phyloP scores from a whole-genome alignment of 2,888 invertebrate genomes.

The Drosophila peninsularis region DNA sequence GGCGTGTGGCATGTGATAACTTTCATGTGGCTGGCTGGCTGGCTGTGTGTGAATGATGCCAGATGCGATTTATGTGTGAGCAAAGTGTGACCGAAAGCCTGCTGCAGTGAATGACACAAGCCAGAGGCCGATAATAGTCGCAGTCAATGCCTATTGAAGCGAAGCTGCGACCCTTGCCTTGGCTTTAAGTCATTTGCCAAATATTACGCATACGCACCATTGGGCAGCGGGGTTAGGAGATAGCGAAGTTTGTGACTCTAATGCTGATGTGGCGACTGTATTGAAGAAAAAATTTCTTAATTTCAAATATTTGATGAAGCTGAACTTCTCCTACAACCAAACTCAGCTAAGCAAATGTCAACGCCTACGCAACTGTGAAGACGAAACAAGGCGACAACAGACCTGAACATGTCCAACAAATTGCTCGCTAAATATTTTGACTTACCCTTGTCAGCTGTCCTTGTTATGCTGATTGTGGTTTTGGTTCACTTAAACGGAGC shows the following conservation, averaged over 20 bases:
- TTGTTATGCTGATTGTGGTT: constrained; percentile 14
- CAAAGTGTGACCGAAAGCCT: constrained; percentile 28
- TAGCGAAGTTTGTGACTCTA: background rate
- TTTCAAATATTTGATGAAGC: too few species aligned
- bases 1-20: constrained; percentile 12
- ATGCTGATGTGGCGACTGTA: too few species aligned
- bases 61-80: constrained; percentile 47
- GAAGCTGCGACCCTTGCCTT: constrained; percentile 7
- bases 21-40: constrained; percentile 33
- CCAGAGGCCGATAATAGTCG: background rate
- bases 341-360: too few species aligned
- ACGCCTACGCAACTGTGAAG: too few species aligned
- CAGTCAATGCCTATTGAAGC: constrained; percentile 28
- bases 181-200: constrained; percentile 19
- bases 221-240: constrained; percentile 7
- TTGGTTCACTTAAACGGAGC: constrained; percentile 21
- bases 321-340: too few species aligned
- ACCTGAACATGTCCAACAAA: constrained; percentile 10
- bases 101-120: constrained; percentile 21
- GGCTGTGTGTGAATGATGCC: constrained; percentile 25
- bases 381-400: constrained; percentile 5
- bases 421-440: constrained; percentile 45
- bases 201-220: constrained; percentile 39
- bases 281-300: too few species aligned
- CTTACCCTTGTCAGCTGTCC: constrained; percentile 35